These are phyloP conservation scores for Epizoanthus illoricatus DNA, from an alignment of 92 coral and sea anemone species.

Conservation along the genomic window DNA sequence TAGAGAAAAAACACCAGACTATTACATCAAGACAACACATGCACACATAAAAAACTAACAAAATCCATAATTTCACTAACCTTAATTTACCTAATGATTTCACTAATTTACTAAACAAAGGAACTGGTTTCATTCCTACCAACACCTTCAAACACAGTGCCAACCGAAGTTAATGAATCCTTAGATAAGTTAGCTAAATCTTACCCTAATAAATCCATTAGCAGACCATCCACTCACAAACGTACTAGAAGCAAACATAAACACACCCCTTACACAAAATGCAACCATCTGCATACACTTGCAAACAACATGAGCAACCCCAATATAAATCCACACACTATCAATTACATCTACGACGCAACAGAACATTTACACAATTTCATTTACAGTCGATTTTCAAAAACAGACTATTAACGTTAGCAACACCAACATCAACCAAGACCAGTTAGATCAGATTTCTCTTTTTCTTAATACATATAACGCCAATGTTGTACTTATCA, in stretches of 20 bases:
- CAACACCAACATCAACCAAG: background rate
- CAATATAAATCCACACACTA: too few species aligned
- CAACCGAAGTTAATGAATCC: constrained; percentile 8
- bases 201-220: background rate
- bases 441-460: too few species aligned
- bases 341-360: too few species aligned
- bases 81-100: background rate
- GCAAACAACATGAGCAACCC: too few species aligned
- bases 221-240: background rate
- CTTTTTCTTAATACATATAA: too few species aligned
- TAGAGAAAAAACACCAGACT: background rate
- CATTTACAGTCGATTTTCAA: too few species aligned
- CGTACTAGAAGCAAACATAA: background rate
- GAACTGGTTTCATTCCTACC: constrained; percentile 26
- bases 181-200: background rate
- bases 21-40: background rate
- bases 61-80: constrained; percentile 30
- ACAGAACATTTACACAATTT: too few species aligned
- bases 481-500: too few species aligned
- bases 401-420: too few species aligned
- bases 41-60: background rate
- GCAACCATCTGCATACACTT: too few species aligned
- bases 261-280: too few species aligned
- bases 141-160: background rate
- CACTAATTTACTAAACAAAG: constrained; percentile 15